Percentiles rank a stretch among this genome's conserved stretches.
phyloP scores from a whole-genome alignment of 2,888 invertebrate genomes.

The Synergus umbraculus region DNA sequence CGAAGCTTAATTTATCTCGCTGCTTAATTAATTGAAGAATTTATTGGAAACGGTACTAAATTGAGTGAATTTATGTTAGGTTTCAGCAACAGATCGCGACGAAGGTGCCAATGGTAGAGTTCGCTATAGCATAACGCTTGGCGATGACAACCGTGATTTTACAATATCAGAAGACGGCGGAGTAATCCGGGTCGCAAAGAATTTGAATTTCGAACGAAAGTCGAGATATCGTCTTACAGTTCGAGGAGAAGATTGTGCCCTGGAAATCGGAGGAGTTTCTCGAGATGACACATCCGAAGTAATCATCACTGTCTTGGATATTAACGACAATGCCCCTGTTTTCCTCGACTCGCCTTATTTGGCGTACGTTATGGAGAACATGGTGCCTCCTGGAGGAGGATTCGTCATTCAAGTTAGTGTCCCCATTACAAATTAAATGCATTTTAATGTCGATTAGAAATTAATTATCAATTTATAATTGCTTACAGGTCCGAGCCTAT shows the following conservation, averaged over 20 bases:
- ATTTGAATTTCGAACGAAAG: slow-evolving; percentile 94
- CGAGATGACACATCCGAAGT: slow-evolving; percentile 89
- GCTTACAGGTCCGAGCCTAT: slow-evolving; percentile 86
- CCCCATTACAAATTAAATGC: background rate
- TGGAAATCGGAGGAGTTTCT: slow-evolving; percentile 80
- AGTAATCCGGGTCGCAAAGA: slow-evolving; percentile 93
- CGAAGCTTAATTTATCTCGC: background rate
- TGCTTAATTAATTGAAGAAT: background rate
- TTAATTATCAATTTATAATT: background rate
- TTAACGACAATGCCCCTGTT: slow-evolving; percentile 95
- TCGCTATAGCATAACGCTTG: slow-evolving; percentile 91
- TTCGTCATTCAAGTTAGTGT: slow-evolving; percentile 80
- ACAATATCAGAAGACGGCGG: slow-evolving; percentile 95
- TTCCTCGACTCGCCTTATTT: slow-evolving; percentile 97
- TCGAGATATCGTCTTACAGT: slow-evolving; percentile 90
- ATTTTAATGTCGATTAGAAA: background rate
- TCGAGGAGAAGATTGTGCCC: slow-evolving; percentile 92
- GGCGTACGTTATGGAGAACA: slow-evolving; percentile 95
- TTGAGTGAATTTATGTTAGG: slow-evolving; percentile 78
- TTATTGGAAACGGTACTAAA: background rate
- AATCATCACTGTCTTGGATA: slow-evolving; percentile 91
- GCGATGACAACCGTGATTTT: slow-evolving; percentile 94
- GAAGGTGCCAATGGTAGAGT: slow-evolving; percentile 94
- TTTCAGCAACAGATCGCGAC: slow-evolving; percentile 93
- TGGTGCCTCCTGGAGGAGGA: slow-evolving; percentile 86